These are phyloP conservation scores for Tipula helvola DNA, from an alignment of 2,888 invertebrate genomes.

Conservation along the genomic window DNA sequence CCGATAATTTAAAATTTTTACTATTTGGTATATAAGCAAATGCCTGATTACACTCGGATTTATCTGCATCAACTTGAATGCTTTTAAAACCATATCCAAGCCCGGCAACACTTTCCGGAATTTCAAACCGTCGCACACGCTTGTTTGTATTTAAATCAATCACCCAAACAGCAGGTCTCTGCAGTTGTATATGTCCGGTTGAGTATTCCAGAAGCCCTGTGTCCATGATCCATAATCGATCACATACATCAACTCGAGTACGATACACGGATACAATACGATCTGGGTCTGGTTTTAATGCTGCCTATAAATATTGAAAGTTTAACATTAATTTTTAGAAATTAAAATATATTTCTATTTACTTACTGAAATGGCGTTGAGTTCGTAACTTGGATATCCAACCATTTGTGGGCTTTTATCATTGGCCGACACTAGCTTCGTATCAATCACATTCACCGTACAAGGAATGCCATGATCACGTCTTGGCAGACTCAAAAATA, in stretches of 20 bases:
- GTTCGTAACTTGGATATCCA: conserved; percentile 28
- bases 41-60: conserved; percentile 45
- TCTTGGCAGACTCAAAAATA: conserved; percentile 61
- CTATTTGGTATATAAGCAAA: conserved; percentile 54
- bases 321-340: neutral
- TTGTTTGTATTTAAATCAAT: conserved; percentile 52
- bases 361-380: neutral
- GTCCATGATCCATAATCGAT: conserved; percentile 67
- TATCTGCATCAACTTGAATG: conserved; percentile 50
- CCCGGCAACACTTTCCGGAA: conserved; percentile 29
- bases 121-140: conserved; percentile 43
- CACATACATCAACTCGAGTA: conserved; percentile 54
- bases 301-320: conserved; percentile 12
- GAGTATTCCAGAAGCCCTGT: conserved; percentile 59
- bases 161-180: conserved; percentile 49
- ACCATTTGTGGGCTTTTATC: conserved; percentile 25
- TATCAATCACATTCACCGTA: conserved; percentile 42
- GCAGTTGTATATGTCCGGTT: conserved; percentile 37
- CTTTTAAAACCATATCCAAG: conserved; percentile 44
- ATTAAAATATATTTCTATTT: neutral
- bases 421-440: neutral
- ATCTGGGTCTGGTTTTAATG: conserved; percentile 17
- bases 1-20: conserved; percentile 26
- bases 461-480: conserved; percentile 51
- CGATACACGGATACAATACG: conserved; percentile 56